phyloP scores from a whole-genome alignment of 2,888 invertebrate genomes.

The Apodemia zela region DNA sequence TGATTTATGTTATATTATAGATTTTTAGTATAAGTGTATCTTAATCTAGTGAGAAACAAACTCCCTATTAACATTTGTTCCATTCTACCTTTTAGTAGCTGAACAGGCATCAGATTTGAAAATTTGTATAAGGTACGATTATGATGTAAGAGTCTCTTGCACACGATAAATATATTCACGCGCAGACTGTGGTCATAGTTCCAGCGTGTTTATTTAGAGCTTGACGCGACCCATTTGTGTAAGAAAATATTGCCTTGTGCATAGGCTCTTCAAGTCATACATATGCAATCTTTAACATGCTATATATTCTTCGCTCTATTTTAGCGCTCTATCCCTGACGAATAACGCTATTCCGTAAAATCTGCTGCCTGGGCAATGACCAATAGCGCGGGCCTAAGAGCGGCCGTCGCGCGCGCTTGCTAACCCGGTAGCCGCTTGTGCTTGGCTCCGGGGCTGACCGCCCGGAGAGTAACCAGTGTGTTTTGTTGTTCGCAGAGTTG shows the following conservation, averaged over 20 bases:
- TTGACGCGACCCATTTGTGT: not conserved
- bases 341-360: constrained; percentile 52
- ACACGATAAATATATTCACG: not conserved
- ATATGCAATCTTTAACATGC: constrained; percentile 40
- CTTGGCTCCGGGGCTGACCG: constrained; percentile 73
- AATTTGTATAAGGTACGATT: constrained; percentile 38
- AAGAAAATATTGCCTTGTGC: not conserved
- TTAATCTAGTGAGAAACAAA: constrained; percentile 11
- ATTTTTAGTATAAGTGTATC: not conserved
- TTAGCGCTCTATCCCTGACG: constrained; percentile 45
- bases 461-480: constrained; percentile 78
- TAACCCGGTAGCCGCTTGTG: constrained; percentile 79
- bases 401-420: constrained; percentile 65
- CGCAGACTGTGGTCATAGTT: not conserved
- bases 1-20: not conserved
- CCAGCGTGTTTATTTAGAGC: not conserved
- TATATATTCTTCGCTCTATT: constrained; percentile 7
- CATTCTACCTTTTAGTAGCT: constrained; percentile 29
- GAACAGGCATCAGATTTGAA: constrained; percentile 51
- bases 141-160: constrained; percentile 31
- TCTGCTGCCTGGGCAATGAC: constrained; percentile 39
- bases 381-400: constrained; percentile 50
- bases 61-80: constrained; percentile 7
- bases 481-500: constrained; percentile 82
- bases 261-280: not conserved